Percentiles rank a stretch among this genome's conserved stretches.
phyloP scores from a whole-genome alignment of 2,888 invertebrate genomes.

The Conus canariensis region DNA sequence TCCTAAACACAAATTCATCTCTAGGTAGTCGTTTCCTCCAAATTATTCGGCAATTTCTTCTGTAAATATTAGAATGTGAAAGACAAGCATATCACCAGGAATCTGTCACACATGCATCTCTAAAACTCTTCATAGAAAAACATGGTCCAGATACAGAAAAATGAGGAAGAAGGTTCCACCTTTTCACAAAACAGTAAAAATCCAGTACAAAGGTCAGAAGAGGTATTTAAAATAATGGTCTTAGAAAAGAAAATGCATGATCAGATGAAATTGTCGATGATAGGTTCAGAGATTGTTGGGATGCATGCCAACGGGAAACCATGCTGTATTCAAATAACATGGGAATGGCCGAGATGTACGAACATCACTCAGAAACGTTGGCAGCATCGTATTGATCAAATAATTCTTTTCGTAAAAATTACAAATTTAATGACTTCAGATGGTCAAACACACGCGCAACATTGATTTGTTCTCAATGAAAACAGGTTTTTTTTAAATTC shows the following conservation, averaged over 20 bases:
- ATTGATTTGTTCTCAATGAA: slow-evolving; percentile 1
- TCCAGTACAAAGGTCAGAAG: background rate
- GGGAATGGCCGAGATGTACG: background rate
- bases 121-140: background rate
- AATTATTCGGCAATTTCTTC: too few relatives aligned
- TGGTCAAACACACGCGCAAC: background rate
- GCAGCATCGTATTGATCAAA: background rate
- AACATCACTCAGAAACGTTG: background rate
- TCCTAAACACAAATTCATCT: too few relatives aligned
- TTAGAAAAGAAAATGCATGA: background rate
- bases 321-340: background rate
- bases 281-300: background rate
- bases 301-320: background rate
- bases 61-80: background rate
- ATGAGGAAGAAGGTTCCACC: background rate
- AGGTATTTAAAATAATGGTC: background rate
- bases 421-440: background rate
- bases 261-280: background rate
- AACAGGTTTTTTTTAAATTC: background rate
- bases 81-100: background rate
- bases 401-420: background rate
- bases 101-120: background rate
- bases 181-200: background rate
- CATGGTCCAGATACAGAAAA: background rate
- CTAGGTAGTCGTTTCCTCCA: too few relatives aligned